Evolutionary conservation across 2,797 vertebrate species (phyloP), one percentile per base, ranked within the genome.

Genomic region (Natrix natrix): DNA sequence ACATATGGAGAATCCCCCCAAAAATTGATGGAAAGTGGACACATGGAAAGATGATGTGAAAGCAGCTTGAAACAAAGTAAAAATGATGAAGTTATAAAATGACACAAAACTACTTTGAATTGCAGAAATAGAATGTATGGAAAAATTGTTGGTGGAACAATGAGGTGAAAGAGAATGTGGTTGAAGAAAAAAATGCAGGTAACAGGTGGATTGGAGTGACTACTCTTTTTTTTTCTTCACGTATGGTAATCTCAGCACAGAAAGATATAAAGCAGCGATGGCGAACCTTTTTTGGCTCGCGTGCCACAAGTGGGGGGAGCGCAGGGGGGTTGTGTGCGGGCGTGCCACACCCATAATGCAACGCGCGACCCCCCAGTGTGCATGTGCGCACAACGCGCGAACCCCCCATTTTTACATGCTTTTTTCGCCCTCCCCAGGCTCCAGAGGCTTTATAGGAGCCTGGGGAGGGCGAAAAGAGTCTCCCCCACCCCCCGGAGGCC

Each of bases 181-280:
- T 8, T 74, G 69, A 74, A 74, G 32, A 43, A 74, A 74, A 74
- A 74, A 74, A 74, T 17, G 0, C 69, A 43, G 1, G 69, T 20
- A 74, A 74, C 16, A 37, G 16, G 32, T 20, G 16, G 32, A 74
- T 74, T 74, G 69, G 32, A 74, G 37, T 43, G 10, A 43, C 7
- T 28, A 0, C 55, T 89, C 55, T 89, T 93, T 94, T 90, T 93
- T 83, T 88, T 8, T 90, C 56, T 10, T 91, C 55, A 88, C 88
- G 60, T 7, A 6, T 7, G 48, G 48, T 66, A 5, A 4, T 92
- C 83, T 92, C 63, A 91, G 5, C 3, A 87, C 1, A 90, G 32
- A 93, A 94, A 94, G 28, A 91, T 91, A 43, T 32, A 6, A 87
- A 24, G 52, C 37, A 43, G n/a, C n/a, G n/a, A n/a, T n/a, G n/a